Conservation (phyloP, 2,888 invertebrate species). For the Onchidella celtica region DNA sequence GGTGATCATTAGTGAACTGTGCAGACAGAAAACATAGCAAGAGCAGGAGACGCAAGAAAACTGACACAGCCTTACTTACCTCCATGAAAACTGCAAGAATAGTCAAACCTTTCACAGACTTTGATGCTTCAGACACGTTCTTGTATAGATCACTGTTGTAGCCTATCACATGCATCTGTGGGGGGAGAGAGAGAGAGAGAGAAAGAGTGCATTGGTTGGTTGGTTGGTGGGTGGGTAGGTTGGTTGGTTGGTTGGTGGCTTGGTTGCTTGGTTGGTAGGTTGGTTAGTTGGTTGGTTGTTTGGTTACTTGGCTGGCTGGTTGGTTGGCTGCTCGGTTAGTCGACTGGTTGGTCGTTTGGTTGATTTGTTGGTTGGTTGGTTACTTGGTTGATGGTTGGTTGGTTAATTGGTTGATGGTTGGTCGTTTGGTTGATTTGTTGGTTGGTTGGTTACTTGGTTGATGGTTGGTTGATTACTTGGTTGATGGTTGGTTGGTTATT, state of each 20-base stretch:
- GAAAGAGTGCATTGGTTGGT: neutral
- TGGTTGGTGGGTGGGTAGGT: neutral
- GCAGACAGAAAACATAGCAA: too few species aligned
- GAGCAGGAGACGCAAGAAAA: neutral
- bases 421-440: neutral
- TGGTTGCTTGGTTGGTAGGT: neutral
- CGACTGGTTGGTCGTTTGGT: neutral
- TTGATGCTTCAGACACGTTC: constrained; percentile 58
- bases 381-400: too few species aligned
- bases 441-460: neutral
- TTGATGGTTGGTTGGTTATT: neutral
- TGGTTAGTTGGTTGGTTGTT: neutral
- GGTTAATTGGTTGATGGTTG: too few species aligned
- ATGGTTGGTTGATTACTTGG: neutral
- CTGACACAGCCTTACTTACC: constrained; percentile 42
- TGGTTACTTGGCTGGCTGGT: neutral
- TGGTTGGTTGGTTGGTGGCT: neutral
- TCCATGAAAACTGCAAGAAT: constrained; percentile 59
- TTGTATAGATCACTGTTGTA: constrained; percentile 68
- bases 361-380: too few species aligned
- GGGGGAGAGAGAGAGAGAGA: constrained; percentile 77
- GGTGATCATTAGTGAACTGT: too few species aligned
- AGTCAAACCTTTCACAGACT: constrained; percentile 55
- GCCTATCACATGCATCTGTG: constrained; percentile 79
- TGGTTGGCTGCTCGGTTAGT: neutral